Percentiles rank a stretch among this genome's conserved stretches.
These are phyloP conservation scores for Stegana nigrithorax DNA, from an alignment of 2,888 invertebrate genomes.

Conservation along the genomic window DNA sequence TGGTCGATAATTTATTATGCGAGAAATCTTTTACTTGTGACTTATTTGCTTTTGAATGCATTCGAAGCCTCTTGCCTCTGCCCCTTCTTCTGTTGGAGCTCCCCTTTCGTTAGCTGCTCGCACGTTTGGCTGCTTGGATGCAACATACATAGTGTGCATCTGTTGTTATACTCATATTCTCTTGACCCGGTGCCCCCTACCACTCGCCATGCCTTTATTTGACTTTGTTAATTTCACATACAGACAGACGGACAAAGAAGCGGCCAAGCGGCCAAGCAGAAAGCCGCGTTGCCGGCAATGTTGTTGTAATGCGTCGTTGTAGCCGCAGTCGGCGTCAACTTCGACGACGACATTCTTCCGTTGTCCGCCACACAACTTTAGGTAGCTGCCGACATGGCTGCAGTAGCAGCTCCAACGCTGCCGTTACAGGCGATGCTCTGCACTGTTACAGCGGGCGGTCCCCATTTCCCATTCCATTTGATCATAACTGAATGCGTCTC, in stretches of 20 bases:
- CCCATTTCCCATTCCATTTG: neutral
- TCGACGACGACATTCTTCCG: neutral
- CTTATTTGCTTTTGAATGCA: constrained; percentile 64
- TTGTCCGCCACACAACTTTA: constrained; percentile 2
- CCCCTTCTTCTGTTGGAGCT: neutral
- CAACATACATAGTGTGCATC: constrained; percentile 15
- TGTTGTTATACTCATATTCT: neutral
- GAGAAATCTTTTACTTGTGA: constrained; percentile 65
- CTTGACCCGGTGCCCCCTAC: neutral
- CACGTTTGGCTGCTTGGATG: constrained; percentile 1
- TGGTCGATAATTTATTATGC: constrained; percentile 65
- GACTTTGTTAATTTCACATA: too few relatives aligned
- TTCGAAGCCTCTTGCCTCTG: constrained; percentile 17
- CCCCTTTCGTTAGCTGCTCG: constrained; percentile 4
- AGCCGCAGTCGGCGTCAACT: too few relatives aligned
- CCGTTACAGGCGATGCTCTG: too few relatives aligned
- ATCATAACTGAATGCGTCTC: neutral
- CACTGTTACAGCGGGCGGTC: constrained; percentile 7
- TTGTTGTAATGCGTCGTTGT: constrained; percentile 12
- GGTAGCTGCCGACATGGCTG: neutral
- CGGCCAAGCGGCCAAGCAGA: too few relatives aligned
- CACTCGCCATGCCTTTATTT: too few relatives aligned
- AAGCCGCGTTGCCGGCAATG: too few relatives aligned
- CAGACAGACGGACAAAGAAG: too few relatives aligned
- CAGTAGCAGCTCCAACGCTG: neutral